These are phyloP conservation scores for Rhinopithecus roxellana DNA, from an alignment of 2,113 vertebrate species.

Conservation along the genomic window DNA sequence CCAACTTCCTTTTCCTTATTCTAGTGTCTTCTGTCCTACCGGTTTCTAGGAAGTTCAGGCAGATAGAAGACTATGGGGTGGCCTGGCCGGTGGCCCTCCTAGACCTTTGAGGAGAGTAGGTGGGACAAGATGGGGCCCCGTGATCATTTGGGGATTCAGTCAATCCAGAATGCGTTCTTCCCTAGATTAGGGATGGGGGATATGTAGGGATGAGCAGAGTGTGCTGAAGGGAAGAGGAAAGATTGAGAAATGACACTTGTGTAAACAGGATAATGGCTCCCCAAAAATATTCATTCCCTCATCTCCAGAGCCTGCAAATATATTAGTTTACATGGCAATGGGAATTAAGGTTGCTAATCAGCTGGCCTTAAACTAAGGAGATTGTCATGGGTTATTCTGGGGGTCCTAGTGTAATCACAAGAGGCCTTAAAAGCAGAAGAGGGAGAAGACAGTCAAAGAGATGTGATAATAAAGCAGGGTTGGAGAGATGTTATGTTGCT, in stretches of 20 bases:
- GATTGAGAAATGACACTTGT: neutral
- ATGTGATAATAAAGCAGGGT: neutral
- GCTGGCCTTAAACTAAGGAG: neutral
- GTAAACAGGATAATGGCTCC: neutral
- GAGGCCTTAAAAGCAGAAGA: neutral
- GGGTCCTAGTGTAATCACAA: neutral
- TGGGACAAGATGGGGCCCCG: neutral
- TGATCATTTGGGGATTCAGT: neutral
- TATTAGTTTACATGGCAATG: neutral
- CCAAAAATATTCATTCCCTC: neutral
- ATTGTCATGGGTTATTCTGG: neutral
- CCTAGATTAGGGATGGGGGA: neutral
- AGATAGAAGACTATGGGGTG: neutral
- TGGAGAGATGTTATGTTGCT: neutral
- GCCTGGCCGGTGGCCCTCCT: neutral
- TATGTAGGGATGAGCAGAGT: neutral
- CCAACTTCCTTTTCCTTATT: neutral
- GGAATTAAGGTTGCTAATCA: conserved; percentile 9
- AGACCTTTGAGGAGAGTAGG: neutral
- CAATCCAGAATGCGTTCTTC: neutral
- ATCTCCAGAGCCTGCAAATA: neutral
- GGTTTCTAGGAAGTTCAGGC: neutral
- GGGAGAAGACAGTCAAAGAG: neutral
- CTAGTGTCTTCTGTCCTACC: neutral
- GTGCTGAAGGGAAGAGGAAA: neutral